Evolutionary conservation across 2,888 invertebrate species (phyloP), one percentile per base, ranked within the genome.

Genomic region (Eilema sororculum): DNA sequence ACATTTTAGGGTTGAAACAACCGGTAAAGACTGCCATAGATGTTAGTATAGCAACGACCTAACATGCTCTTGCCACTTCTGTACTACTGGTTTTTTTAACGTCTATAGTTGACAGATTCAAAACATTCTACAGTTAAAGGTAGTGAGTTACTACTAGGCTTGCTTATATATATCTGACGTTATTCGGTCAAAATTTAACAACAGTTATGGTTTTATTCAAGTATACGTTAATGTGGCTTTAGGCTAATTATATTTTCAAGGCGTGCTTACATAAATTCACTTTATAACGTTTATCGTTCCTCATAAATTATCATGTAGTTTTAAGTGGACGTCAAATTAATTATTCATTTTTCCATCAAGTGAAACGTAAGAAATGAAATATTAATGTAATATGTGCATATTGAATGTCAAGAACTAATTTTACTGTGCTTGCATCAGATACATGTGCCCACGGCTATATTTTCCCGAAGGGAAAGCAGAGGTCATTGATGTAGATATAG

Each of bases 201-300:
- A n/a, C n/a, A 52, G 9, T 20, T 20, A 46, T 20, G 46, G 20
- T 20, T 46, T 46, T 46, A 46, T 46, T 20, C 46, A n/a, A n/a
- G n/a, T 16, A 0, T 46, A 46, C 20, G 52, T 52, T 20, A 52
- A 52, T 52, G n/a, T 52, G 9, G 52, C 52, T 52, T 46, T 22
- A 58, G 25, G 25, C 46, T 46, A 46, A 5, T 46, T 52, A 52
- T 52, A 52, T 52, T 52, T 52, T 52, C 52, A 52, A 52, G 52
- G 52, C 52, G 52, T 52, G 52, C 52, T 52, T 52, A 52, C 52
- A 52, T 52, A 52, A n/a, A n/a, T n/a, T 52, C 52, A 52, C n/a
- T n/a, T 52, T 52, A 52, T 52, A 52, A 52, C n/a, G 1, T 52
- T 52, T 30, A 64, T 20, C 9, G 25, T 46, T 46, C 63, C 16